Conservation (phyloP, 1,140 invertebrate species). For the Calephelis nemesis region DNA sequence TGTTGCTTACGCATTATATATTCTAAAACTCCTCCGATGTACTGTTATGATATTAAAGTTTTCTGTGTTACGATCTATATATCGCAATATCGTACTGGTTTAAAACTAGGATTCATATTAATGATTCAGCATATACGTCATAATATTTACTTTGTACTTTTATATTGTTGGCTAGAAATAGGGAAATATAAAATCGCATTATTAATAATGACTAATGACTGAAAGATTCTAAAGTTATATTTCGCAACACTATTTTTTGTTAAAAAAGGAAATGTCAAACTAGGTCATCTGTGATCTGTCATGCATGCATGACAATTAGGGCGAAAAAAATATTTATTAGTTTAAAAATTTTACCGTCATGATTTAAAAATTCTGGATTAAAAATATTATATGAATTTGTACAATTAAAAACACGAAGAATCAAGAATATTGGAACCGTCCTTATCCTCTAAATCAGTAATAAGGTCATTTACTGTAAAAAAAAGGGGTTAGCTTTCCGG, state of each 20-base stretch:
- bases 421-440: too few species aligned
- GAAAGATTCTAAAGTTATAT: not conserved
- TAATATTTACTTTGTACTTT: not conserved
- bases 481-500: too few species aligned
- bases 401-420: too few species aligned
- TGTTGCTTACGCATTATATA: conserved; percentile 70
- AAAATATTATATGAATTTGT: too few species aligned
- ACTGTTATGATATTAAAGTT: conserved; percentile 15
- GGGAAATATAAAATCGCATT: not conserved
- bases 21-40: conserved; percentile 51
- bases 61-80: not conserved
- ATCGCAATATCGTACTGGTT: not conserved
- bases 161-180: too few species aligned
- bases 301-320: not conserved
- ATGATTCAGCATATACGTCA: conserved; percentile 1
- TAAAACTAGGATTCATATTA: not conserved
- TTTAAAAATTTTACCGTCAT: not conserved
- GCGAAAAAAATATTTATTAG: too few species aligned
- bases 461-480: too few species aligned
- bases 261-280: conserved; percentile 25
- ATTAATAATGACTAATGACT: not conserved
- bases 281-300: conserved; percentile 14
- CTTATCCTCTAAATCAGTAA: too few species aligned
- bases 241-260: conserved; percentile 41
- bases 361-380: too few species aligned